Percentiles rank a stretch among this genome's conserved stretches.
These are phyloP conservation scores for Argynnis bischoffii DNA, from an alignment of 2,888 invertebrate genomes.

Conservation along the genomic window DNA sequence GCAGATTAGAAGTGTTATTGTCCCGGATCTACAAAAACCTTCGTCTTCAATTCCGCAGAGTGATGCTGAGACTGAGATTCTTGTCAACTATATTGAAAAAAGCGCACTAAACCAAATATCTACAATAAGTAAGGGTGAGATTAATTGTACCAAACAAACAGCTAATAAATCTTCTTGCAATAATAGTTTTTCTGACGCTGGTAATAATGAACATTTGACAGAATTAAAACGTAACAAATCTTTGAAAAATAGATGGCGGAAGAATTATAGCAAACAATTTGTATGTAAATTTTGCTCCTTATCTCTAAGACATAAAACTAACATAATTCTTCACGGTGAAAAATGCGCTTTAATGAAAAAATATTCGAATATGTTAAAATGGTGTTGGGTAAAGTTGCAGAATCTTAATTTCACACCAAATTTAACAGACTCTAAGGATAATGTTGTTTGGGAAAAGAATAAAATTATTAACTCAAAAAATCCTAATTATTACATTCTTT, in stretches of 20 bases:
- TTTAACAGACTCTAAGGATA: slow-evolving; percentile 50
- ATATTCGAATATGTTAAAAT: slow-evolving; percentile 48
- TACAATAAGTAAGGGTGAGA: background rate
- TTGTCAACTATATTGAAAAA: background rate
- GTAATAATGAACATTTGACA: background rate
- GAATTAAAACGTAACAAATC: slow-evolving; percentile 2
- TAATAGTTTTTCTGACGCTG: background rate
- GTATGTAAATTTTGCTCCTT: slow-evolving; percentile 53
- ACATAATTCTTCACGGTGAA: slow-evolving; percentile 42
- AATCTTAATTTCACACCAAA: slow-evolving; percentile 60
- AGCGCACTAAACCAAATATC: background rate
- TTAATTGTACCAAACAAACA: background rate
- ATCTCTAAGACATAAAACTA: slow-evolving; percentile 38
- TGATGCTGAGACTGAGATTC: slow-evolving; percentile 20
- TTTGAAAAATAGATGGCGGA: slow-evolving; percentile 42
- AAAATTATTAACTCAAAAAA: slow-evolving; percentile 53
- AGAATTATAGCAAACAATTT: slow-evolving; percentile 48
- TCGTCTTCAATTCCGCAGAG: slow-evolving; percentile 47
- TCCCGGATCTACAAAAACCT: slow-evolving; percentile 41
- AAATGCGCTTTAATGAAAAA: slow-evolving; percentile 46
- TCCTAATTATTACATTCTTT: slow-evolving; percentile 52
- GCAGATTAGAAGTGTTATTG: background rate
- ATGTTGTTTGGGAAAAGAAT: slow-evolving; percentile 52
- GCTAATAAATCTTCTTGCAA: background rate
- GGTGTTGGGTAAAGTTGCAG: slow-evolving; percentile 53